Percentiles rank a stretch among this genome's conserved stretches.
These are phyloP conservation scores for Drosophila neonasuta DNA, from an alignment of 2,888 invertebrate genomes.

Conservation along the genomic window DNA sequence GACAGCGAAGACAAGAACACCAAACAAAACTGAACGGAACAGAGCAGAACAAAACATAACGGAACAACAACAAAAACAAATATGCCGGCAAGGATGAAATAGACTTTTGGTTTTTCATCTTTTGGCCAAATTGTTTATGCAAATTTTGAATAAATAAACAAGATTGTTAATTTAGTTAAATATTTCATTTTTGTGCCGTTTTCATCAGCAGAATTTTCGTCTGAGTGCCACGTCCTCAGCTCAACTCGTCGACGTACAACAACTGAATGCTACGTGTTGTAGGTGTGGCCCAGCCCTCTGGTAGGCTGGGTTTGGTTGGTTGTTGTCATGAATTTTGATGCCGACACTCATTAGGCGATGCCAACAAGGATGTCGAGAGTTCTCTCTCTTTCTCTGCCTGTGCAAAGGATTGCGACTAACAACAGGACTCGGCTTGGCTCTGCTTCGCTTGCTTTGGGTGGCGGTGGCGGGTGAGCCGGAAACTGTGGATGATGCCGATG, in stretches of 20 bases:
- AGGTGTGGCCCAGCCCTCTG: conserved; percentile 54
- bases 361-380: conserved; percentile 48
- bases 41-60: conserved; percentile 1
- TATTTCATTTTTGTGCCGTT: conserved; percentile 79
- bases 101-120: conserved; percentile 79
- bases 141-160: conserved; percentile 79
- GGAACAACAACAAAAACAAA: conserved; percentile 26
- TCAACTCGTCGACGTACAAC: background rate
- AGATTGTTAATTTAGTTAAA: conserved; percentile 79
- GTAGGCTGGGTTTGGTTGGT: conserved; percentile 40
- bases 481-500: conserved; percentile 28
- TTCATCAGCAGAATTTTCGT: conserved; percentile 68
- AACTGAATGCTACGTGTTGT: conserved; percentile 49
- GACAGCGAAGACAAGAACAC: conserved; percentile 16
- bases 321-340: conserved; percentile 75
- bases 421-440: conserved; percentile 20
- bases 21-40: conserved; percentile 9
- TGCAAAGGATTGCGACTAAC: conserved; percentile 69
- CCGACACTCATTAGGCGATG: conserved; percentile 72
- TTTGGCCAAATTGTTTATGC: conserved; percentile 78
- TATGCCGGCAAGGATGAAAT: conserved; percentile 53
- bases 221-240: conserved; percentile 30
- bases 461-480: conserved; percentile 7
- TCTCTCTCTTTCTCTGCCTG: background rate
- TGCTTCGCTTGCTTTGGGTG: background rate